Conservation (phyloP, 2,113 vertebrate species). For the Leucoraja erinaceus region DNA sequence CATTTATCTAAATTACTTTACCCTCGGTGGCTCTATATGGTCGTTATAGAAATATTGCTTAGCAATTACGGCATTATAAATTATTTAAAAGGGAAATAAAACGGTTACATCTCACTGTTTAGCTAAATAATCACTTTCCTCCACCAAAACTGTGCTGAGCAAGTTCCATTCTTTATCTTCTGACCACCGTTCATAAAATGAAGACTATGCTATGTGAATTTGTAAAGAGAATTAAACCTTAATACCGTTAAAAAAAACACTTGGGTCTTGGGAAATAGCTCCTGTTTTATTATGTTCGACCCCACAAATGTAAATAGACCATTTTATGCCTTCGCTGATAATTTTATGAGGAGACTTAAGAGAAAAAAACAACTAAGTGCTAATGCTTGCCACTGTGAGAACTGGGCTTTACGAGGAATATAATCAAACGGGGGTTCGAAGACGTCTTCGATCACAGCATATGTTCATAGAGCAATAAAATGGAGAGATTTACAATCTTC, state of each 20-base stretch:
- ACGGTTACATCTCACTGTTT: slow-evolving; percentile 48
- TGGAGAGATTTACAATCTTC: slow-evolving; percentile 98
- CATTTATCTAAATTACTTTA: slow-evolving; percentile 60
- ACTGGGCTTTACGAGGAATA: slow-evolving; percentile 62
- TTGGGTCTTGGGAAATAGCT: background rate
- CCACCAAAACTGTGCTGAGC: background rate
- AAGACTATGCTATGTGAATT: background rate
- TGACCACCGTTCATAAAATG: background rate
- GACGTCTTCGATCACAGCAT: slow-evolving; percentile 83
- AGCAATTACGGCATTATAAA: slow-evolving; percentile 48
- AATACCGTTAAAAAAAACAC: background rate
- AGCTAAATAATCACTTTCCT: slow-evolving; percentile 42
- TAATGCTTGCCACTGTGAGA: slow-evolving; percentile 57
- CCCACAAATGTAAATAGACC: slow-evolving; percentile 8
- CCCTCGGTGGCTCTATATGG: slow-evolving; percentile 56
- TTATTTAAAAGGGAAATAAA: slow-evolving; percentile 48
- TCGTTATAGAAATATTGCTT: slow-evolving; percentile 53
- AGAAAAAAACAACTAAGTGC: slow-evolving; percentile 50
- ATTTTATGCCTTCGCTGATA: slow-evolving; percentile 3
- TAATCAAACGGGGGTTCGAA: slow-evolving; percentile 76
- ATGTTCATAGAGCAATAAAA: slow-evolving; percentile 99
- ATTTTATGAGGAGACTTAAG: slow-evolving; percentile 1
- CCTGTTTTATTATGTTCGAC: background rate
- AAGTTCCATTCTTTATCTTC: slow-evolving; percentile 31
- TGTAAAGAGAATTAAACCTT: background rate